Evolutionary conservation across 2,113 vertebrate species (phyloP).

Genomic region (Atractosteus spatula): DNA sequence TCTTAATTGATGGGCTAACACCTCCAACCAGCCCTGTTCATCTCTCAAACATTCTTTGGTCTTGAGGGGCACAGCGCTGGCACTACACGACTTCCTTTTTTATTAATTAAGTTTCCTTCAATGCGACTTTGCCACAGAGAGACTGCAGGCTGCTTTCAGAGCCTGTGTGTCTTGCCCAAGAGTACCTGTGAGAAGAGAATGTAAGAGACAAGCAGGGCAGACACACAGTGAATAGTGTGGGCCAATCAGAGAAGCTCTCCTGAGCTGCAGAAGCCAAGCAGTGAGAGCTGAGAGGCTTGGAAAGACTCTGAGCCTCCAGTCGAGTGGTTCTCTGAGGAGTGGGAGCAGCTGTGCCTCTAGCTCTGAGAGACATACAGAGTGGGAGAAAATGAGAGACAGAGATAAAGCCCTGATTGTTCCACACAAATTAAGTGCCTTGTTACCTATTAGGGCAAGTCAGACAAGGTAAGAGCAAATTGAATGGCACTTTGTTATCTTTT

Average conservation of each 20-base stretch:
- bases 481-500: conserved; percentile 45
- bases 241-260: conserved; percentile 61
- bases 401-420: conserved; percentile 48
- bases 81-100: neutral
- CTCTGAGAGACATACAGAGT: conserved; percentile 24
- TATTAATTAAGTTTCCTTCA: conserved; percentile 6
- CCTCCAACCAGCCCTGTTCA: conserved; percentile 33
- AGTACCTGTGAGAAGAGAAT: conserved; percentile 24
- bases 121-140: conserved; percentile 21
- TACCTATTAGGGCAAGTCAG: conserved; percentile 67
- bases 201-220: conserved; percentile 29
- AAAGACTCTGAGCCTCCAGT: conserved; percentile 42
- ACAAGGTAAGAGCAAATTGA: conserved; percentile 67
- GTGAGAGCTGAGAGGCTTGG: conserved; percentile 43
- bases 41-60: conserved; percentile 30
- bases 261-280: conserved; percentile 61
- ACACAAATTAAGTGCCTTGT: conserved; percentile 59
- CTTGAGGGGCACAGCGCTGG: neutral
- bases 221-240: conserved; percentile 38
- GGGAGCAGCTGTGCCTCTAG: conserved; percentile 49
- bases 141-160: neutral
- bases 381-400: conserved; percentile 6
- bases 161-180: conserved; percentile 14
- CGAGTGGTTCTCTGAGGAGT: conserved; percentile 54
- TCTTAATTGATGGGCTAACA: conserved; percentile 32